A percentile compares a stretch with the other conserved stretches of the same genome.
phyloP scores from a whole-genome alignment of 2,888 invertebrate genomes.

The Ophion costatus region DNA sequence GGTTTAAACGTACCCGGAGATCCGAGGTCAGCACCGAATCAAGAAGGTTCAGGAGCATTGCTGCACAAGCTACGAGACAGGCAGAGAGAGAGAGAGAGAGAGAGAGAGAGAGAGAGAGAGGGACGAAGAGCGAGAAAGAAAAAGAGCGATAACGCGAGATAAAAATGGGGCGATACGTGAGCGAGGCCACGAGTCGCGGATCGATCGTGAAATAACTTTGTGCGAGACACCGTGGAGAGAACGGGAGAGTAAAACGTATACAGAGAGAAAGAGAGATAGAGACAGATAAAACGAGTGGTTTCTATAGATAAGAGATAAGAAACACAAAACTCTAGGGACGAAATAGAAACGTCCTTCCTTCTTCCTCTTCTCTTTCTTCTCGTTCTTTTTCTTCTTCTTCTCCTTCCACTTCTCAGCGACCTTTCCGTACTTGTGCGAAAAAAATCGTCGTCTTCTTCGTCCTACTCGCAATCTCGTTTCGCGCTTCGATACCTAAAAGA shows the following conservation, averaged over 20 bases:
- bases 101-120: constrained; percentile 16
- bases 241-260: constrained; percentile 42
- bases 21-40: constrained; percentile 12
- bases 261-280: constrained; percentile 53
- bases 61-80: constrained; percentile 6
- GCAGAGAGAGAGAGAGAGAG: background rate
- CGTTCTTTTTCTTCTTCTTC: constrained; percentile 37
- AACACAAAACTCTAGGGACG: constrained; percentile 47
- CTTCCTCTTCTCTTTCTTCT: constrained; percentile 35
- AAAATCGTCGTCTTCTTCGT: constrained; percentile 20
- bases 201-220: constrained; percentile 80
- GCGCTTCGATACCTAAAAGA: constrained; percentile 5
- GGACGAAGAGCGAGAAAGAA: background rate
- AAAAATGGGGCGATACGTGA: constrained; percentile 79
- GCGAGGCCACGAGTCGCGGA: constrained; percentile 77
- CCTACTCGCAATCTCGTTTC: background rate
- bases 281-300: constrained; percentile 39
- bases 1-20: background rate
- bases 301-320: constrained; percentile 42
- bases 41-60: constrained; percentile 14
- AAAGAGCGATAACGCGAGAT: constrained; percentile 41
- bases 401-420: constrained; percentile 23
- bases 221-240: constrained; percentile 65
- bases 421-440: constrained; percentile 6
- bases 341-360: constrained; percentile 29